These are phyloP conservation scores for Bubo scandiacus DNA, from an alignment of 2,113 vertebrate genomes.

Conservation along the genomic window DNA sequence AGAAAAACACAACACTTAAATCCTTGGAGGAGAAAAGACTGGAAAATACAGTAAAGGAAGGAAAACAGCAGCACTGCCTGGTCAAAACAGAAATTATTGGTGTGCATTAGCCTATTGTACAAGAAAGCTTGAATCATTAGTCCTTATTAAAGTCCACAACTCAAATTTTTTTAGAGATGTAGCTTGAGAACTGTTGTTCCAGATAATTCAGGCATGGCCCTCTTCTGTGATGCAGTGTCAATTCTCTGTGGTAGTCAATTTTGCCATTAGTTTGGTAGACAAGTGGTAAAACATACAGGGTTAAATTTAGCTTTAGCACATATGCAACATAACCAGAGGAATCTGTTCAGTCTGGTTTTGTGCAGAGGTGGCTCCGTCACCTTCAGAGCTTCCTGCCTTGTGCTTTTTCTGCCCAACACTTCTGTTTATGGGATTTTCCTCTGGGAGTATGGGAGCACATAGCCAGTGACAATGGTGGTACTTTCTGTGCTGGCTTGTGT, in stretches of 20 bases:
- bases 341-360: not conserved
- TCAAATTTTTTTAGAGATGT: not conserved
- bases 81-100: not conserved
- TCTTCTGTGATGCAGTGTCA: not conserved
- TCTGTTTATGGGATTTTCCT: not conserved
- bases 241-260: not conserved
- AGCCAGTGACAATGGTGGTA: not conserved
- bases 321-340: accelerated
- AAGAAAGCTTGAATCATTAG: not conserved
- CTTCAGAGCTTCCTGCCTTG: not conserved
- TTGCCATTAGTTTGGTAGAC: not conserved
- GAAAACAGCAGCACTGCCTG: not conserved
- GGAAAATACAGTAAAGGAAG: not conserved
- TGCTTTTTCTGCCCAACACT: not conserved
- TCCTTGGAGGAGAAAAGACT: not conserved
- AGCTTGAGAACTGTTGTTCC: not conserved
- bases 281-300: not conserved
- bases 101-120: not conserved
- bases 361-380: not conserved
- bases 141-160: not conserved
- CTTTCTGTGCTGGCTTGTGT: not conserved
- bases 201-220: not conserved
- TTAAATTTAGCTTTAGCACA: not conserved
- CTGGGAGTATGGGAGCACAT: not conserved
- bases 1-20: not conserved